phyloP scores from a whole-genome alignment of 2,113 vertebrate genomes.

The Cyrtonyx montezumae region DNA sequence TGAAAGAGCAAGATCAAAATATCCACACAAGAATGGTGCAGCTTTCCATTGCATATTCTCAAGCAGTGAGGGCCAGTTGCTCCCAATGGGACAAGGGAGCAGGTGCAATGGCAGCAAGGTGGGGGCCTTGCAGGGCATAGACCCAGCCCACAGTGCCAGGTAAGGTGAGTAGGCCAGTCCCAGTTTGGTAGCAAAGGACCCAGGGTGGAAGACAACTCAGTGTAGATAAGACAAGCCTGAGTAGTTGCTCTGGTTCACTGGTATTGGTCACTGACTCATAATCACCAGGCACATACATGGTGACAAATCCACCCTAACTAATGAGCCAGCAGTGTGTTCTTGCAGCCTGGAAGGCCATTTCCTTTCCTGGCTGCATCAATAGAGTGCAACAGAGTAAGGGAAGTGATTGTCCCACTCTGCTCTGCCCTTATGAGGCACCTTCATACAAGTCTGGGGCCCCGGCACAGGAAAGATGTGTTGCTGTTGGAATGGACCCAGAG shows the following conservation, averaged over 20 bases:
- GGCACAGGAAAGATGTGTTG: too few species aligned
- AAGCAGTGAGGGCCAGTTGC: too few species aligned
- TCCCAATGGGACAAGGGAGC: fast-evolving
- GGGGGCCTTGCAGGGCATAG: not conserved
- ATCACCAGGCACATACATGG: not conserved
- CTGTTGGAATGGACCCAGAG: too few species aligned
- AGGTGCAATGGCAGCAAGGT: fast-evolving
- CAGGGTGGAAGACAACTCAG: not conserved
- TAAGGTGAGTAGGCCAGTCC: not conserved
- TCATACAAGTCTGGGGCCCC: too few species aligned
- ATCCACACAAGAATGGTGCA: not conserved
- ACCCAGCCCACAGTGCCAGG: not conserved
- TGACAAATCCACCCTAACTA: not conserved
- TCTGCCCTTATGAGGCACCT: too few species aligned
- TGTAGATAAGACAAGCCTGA: not conserved
- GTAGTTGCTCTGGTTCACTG: not conserved
- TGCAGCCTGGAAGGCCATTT: too few species aligned
- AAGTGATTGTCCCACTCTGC: too few species aligned
- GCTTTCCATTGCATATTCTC: fast-evolving
- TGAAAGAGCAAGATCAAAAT: not conserved
- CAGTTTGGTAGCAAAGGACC: not conserved
- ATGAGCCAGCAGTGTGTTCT: too few species aligned
- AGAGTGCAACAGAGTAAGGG: too few species aligned
- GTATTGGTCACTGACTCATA: not conserved
- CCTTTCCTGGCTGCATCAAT: too few species aligned